Conservation (phyloP, 2,888 invertebrate species). For the Coremacera marginata region DNA sequence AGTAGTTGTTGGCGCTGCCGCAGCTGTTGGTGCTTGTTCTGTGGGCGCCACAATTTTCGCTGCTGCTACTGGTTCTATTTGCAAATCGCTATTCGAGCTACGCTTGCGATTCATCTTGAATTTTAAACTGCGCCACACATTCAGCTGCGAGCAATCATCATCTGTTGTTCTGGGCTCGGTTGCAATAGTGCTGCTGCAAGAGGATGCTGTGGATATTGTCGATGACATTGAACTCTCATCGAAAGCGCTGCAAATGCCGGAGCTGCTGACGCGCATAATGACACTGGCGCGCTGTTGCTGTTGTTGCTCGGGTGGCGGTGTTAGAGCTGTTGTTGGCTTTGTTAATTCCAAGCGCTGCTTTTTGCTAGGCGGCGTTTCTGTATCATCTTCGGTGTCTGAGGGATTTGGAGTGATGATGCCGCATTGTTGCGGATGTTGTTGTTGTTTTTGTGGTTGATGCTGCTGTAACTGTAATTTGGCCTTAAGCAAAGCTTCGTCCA, state of each 20-base stretch:
- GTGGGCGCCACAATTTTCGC: not conserved
- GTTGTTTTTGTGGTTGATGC: conserved; percentile 33
- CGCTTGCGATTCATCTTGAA: conserved; percentile 68
- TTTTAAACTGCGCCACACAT: conserved; percentile 67
- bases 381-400: conserved; percentile 85
- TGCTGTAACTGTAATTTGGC: conserved; percentile 44
- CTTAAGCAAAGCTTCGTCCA: conserved; percentile 44
- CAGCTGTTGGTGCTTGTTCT: not conserved
- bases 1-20: not conserved
- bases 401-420: conserved; percentile 82
- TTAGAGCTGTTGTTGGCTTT: conserved; percentile 60
- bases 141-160: conserved; percentile 62
- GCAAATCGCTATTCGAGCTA: conserved; percentile 35
- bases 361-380: conserved; percentile 71
- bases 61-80: conserved; percentile 44
- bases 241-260: conserved; percentile 76
- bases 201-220: conserved; percentile 47
- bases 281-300: conserved; percentile 75
- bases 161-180: conserved; percentile 42
- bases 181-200: conserved; percentile 29
- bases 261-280: conserved; percentile 87
- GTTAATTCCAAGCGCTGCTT: conserved; percentile 60
- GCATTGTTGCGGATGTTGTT: conserved; percentile 49
- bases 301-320: conserved; percentile 63
- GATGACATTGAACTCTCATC: conserved; percentile 54